Evolutionary conservation across 2,113 vertebrate genomes (phyloP).

Genomic region (Gulo gulo): DNA sequence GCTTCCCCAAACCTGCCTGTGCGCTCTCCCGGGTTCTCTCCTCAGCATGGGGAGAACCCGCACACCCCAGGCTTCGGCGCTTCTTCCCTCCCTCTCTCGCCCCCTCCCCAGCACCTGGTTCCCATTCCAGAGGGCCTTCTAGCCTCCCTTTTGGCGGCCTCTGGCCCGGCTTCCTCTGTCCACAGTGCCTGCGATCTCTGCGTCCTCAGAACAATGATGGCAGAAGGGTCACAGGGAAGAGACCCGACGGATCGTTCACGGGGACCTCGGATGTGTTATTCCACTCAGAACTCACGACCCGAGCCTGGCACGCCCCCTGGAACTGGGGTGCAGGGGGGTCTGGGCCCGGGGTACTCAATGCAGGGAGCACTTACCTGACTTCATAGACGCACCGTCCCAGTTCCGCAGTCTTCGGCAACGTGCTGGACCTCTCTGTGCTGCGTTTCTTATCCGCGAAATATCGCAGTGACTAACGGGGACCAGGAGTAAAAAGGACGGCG

Average conservation of each 20-base stretch:
- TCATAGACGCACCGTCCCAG: not conserved
- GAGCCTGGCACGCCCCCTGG: not conserved
- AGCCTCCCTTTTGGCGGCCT: too few relatives aligned
- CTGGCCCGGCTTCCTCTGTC: accelerated
- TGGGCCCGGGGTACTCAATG: accelerated
- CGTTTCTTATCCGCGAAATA: not conserved
- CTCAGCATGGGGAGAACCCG: not conserved
- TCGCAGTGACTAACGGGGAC: accelerated
- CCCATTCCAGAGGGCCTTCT: not conserved
- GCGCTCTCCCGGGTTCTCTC: accelerated
- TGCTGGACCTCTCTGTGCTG: not conserved
- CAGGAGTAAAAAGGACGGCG: not conserved
- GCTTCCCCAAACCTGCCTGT: not conserved
- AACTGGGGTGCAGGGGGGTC: too few relatives aligned
- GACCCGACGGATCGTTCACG: accelerated
- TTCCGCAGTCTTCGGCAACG: not conserved
- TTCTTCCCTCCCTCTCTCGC: accelerated
- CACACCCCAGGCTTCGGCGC: not conserved
- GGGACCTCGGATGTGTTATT: accelerated
- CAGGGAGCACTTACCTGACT: accelerated
- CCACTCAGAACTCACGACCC: too few relatives aligned
- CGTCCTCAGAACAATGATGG: not conserved
- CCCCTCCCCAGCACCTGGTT: accelerated
- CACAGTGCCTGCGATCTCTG: too few relatives aligned
- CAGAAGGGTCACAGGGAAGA: accelerated